A percentile compares a stretch with the other conserved stretches of the same genome.
Conservation (phyloP, 2,797 vertebrate genomes). For the Sternarchorhynchus goeldii region DNA sequence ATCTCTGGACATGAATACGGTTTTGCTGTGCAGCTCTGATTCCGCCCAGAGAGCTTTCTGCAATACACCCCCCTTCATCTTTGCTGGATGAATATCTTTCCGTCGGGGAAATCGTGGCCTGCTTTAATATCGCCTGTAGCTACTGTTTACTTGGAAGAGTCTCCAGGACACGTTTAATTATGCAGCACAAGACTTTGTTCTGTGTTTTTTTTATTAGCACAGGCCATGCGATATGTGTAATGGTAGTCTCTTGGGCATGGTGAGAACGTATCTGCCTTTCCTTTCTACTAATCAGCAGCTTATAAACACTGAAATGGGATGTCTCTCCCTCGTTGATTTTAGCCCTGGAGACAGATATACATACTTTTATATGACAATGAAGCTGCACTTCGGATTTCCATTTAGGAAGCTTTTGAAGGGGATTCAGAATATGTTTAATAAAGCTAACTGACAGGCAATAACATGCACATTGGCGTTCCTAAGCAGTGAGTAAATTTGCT, state of each 20-base stretch:
- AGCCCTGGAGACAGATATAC: neutral
- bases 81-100: neutral
- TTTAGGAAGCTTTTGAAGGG: neutral
- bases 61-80: conserved; percentile 8
- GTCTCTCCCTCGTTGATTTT: neutral
- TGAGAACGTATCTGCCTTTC: conserved; percentile 3
- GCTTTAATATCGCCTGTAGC: conserved; percentile 28
- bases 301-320: neutral
- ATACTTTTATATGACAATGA: neutral
- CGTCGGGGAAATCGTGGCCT: conserved; percentile 15
- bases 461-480: too few relatives aligned
- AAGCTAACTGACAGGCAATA: neutral
- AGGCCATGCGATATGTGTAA: neutral
- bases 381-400: neutral
- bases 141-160: conserved; percentile 29
- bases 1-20: conserved; percentile 15
- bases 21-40: neutral
- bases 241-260: conserved; percentile 5
- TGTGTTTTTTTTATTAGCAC: conserved; percentile 10
- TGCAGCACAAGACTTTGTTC: conserved; percentile 29
- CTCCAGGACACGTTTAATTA: conserved; percentile 36
- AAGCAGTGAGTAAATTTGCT: too few relatives aligned
- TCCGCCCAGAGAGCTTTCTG: neutral
- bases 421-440: neutral
- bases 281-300: conserved; percentile 17